phyloP scores from a whole-genome alignment of 2,113 vertebrate species.

The Sinocyclocheilus rhinocerous region DNA sequence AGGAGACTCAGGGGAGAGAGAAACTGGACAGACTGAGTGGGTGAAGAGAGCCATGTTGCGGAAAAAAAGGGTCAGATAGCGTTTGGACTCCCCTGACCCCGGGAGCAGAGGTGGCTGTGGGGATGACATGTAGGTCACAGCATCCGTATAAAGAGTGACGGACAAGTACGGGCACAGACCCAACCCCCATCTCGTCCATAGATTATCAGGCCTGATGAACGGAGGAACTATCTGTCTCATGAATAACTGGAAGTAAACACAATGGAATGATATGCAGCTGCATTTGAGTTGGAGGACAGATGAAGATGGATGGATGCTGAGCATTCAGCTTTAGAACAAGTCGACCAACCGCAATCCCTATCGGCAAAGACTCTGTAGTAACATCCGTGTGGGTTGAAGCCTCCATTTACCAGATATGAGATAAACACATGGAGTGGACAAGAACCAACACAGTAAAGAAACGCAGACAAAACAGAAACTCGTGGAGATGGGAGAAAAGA shows the following conservation, averaged over 20 bases:
- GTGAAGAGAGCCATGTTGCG: background rate
- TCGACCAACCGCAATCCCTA: too few species aligned
- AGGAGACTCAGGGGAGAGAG: conserved; percentile 11
- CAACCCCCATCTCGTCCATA: background rate
- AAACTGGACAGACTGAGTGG: background rate
- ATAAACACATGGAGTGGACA: conserved; percentile 22
- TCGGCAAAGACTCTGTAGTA: background rate
- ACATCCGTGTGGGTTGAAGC: conserved; percentile 4
- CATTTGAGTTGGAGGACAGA: background rate
- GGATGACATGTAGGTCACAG: background rate
- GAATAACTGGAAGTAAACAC: conserved; percentile 13
- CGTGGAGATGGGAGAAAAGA: conserved; percentile 31
- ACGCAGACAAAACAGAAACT: conserved; percentile 20
- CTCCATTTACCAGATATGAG: conserved; percentile 22
- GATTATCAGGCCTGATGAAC: conserved; percentile 30
- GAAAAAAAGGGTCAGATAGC: background rate
- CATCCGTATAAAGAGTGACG: background rate
- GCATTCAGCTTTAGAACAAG: background rate
- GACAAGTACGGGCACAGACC: background rate
- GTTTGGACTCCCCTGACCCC: background rate
- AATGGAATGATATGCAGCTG: conserved; percentile 17
- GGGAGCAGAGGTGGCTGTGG: background rate
- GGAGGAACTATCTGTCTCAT: conserved; percentile 16
- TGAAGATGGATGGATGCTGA: background rate
- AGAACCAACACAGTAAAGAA: conserved; percentile 36